Conservation (phyloP, 2,888 invertebrate genomes). For the Macrosiphum euphorbiae region DNA sequence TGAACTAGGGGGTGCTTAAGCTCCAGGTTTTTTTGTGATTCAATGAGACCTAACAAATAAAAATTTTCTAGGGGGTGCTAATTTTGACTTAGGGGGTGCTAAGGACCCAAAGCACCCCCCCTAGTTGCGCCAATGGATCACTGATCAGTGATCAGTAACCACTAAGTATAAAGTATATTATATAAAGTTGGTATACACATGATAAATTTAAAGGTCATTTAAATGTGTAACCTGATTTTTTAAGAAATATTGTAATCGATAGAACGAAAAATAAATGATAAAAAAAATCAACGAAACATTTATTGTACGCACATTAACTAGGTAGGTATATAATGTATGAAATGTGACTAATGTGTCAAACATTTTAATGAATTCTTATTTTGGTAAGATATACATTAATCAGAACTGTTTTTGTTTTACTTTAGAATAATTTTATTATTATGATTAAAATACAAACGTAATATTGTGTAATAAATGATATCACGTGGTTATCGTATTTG, state of each 20-base stretch:
- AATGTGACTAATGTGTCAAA: neutral
- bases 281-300: neutral
- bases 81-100: no score
- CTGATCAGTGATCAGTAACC: no score
- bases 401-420: neutral
- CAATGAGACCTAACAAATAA: no score
- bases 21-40: no score
- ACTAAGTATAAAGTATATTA: neutral
- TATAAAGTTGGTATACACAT: neutral
- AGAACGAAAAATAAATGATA: neutral
- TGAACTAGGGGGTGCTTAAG: no score
- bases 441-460: neutral
- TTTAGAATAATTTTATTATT: neutral
- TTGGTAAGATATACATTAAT: neutral
- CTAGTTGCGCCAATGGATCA: no score
- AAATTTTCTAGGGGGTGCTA: no score
- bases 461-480: neutral
- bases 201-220: constrained; percentile 12
- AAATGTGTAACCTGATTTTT: neutral
- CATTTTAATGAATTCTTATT: neutral
- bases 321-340: neutral
- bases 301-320: neutral
- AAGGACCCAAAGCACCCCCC: no score
- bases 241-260: neutral
- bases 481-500: neutral